A percentile compares a stretch with the other conserved stretches of the same genome.
phyloP scores from a whole-genome alignment of 1,140 invertebrate genomes.

The Aphaenogaster floridana region DNA sequence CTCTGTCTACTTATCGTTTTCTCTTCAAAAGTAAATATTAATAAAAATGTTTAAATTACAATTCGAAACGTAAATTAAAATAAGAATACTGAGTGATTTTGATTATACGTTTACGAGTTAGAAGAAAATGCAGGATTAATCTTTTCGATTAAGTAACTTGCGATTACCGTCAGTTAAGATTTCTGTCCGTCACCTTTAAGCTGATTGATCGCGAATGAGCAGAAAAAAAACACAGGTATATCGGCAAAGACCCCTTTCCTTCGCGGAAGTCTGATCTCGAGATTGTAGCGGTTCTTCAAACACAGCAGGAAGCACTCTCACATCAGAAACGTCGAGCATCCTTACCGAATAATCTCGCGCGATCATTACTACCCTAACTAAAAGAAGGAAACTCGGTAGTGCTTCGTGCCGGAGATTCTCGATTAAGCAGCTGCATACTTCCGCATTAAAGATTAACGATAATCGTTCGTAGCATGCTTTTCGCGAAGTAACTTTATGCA shows the following conservation, averaged over 20 bases:
- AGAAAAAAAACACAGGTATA: conserved; percentile 23
- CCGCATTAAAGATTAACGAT: not conserved
- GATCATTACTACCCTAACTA: conserved; percentile 28
- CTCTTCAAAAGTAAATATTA: not conserved
- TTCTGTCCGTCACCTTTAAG: conserved; percentile 44
- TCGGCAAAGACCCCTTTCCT: conserved; percentile 27
- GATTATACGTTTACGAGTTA: not conserved
- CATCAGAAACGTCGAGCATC: conserved; percentile 18
- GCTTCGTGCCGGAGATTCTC: conserved; percentile 30
- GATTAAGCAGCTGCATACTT: conserved; percentile 23
- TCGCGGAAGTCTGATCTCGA: conserved; percentile 39
- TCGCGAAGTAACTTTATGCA: not conserved
- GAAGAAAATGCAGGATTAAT: not conserved
- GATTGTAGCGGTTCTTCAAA: conserved; percentile 47
- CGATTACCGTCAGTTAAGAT: not conserved
- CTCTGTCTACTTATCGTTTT: not conserved
- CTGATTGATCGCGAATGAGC: conserved; percentile 21
- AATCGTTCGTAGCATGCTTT: not conserved
- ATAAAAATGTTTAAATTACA: conserved; percentile 6
- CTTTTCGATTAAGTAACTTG: not conserved
- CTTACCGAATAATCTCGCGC: conserved; percentile 46
- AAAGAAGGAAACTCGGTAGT: conserved; percentile 11
- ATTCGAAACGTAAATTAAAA: not conserved
- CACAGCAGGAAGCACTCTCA: conserved; percentile 42
- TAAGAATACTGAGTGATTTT: not conserved